Conservation (phyloP, 2,113 vertebrate species). For the Sinocyclocheilus maitianheensis region DNA sequence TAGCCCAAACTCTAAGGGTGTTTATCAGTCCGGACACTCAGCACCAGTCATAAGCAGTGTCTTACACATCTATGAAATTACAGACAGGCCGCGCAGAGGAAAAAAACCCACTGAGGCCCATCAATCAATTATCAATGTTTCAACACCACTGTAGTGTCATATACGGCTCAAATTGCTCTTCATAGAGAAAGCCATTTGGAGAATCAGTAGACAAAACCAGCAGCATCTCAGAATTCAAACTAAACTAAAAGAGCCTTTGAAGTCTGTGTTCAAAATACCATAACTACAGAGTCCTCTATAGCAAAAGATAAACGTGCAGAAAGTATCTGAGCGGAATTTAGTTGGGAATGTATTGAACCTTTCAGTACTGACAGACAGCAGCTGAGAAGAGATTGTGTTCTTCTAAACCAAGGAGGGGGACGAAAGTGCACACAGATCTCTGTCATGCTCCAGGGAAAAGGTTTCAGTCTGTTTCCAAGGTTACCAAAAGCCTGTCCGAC, state of each 20-base stretch:
- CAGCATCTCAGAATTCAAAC: neutral
- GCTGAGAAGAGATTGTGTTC: conserved; percentile 68
- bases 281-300: neutral
- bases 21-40: conserved; percentile 12
- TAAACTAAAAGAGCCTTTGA: neutral
- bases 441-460: conserved; percentile 75
- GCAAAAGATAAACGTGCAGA: neutral
- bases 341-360: conserved; percentile 65
- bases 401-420: conserved; percentile 63
- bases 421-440: conserved; percentile 73
- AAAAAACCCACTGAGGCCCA: conserved; percentile 17
- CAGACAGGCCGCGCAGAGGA: neutral
- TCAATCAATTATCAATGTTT: conserved; percentile 33
- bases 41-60: conserved; percentile 29
- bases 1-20: neutral
- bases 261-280: neutral
- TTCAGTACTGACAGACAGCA: conserved; percentile 55
- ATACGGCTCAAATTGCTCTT: conserved; percentile 2
- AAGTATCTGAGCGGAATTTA: conserved; percentile 56
- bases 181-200: neutral
- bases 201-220: neutral
- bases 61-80: conserved; percentile 15
- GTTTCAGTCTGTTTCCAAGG: conserved; percentile 80
- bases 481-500: conserved; percentile 79
- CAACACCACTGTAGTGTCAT: conserved; percentile 13